Conservation (phyloP, 1,140 invertebrate genomes). For the Achatina immaculata region DNA sequence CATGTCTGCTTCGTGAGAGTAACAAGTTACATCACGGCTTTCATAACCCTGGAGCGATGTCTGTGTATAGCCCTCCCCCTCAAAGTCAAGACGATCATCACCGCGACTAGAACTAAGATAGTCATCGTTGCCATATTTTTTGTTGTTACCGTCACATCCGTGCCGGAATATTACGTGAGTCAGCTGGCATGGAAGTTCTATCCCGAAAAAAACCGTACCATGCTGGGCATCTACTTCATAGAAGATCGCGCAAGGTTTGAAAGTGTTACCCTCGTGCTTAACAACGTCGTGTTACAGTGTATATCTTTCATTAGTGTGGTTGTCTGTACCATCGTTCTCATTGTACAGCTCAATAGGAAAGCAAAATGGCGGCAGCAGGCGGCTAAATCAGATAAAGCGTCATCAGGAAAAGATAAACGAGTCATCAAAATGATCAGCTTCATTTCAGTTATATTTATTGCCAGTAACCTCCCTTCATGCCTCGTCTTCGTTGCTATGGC, state of each 20-base stretch:
- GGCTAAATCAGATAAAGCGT: not conserved
- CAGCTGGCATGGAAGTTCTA: constrained; percentile 16
- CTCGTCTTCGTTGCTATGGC: not conserved
- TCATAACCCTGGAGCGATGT: constrained; percentile 9
- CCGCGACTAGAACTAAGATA: not conserved
- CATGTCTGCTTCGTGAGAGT: constrained; percentile 18
- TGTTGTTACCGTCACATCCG: not conserved
- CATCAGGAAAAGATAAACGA: constrained; percentile 5
- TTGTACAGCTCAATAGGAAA: not conserved
- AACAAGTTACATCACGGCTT: not conserved
- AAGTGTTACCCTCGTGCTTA: not conserved
- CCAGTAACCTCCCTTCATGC: not conserved
- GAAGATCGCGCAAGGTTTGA: constrained; percentile 1
- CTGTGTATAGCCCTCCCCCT: constrained; percentile 17
- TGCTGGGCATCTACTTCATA: not conserved
- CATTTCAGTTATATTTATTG: constrained; percentile 20
- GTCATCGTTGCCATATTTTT: constrained; percentile 3
- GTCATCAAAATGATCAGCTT: constrained; percentile 16
- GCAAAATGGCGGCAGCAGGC: not conserved
- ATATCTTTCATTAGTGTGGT: not conserved
- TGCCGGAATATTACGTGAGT: constrained; percentile 12
- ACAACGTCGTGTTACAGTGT: not conserved
- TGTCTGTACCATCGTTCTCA: not conserved
- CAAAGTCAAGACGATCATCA: constrained; percentile 8
- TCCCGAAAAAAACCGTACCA: not conserved